phyloP scores from a whole-genome alignment of 2,113 vertebrate genomes.

The Choloepus hoffmanni region DNA sequence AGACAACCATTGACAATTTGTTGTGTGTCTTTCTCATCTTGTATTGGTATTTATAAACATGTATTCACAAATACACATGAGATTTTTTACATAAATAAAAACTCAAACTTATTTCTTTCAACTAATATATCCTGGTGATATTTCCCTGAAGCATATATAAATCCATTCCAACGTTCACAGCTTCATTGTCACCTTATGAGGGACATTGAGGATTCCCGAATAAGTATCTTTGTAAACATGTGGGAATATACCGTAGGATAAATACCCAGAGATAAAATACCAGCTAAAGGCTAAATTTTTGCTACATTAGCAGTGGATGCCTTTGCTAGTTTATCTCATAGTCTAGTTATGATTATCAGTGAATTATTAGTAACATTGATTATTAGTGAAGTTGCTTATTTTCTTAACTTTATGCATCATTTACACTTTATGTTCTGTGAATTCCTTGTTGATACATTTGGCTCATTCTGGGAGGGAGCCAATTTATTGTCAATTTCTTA shows the following conservation, averaged over 20 bases:
- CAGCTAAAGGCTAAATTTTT: not conserved
- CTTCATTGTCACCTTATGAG: not conserved
- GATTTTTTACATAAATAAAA: slow-evolving; percentile 8
- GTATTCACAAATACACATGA: not conserved
- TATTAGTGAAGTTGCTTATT: not conserved
- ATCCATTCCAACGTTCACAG: not conserved
- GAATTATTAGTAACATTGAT: not conserved
- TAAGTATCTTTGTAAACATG: not conserved
- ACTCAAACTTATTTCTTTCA: not conserved
- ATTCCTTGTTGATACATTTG: not conserved
- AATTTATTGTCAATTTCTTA: not conserved
- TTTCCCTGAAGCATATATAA: not conserved
- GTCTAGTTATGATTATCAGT: not conserved
- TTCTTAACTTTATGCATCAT: not conserved
- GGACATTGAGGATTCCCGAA: not conserved
- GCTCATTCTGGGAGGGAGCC: not conserved
- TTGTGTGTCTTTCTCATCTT: slow-evolving; percentile 42
- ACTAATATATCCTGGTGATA: not conserved
- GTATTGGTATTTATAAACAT: slow-evolving; percentile 29
- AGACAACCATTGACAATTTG: not conserved
- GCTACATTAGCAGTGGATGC: not conserved
- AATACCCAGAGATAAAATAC: not conserved
- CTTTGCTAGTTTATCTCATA: not conserved
- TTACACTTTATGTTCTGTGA: not conserved
- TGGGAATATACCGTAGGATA: not conserved